Evolutionary conservation across 2,888 invertebrate species (phyloP), one percentile per base, ranked within the genome.

Genomic region (Odontomyia ornata): DNA sequence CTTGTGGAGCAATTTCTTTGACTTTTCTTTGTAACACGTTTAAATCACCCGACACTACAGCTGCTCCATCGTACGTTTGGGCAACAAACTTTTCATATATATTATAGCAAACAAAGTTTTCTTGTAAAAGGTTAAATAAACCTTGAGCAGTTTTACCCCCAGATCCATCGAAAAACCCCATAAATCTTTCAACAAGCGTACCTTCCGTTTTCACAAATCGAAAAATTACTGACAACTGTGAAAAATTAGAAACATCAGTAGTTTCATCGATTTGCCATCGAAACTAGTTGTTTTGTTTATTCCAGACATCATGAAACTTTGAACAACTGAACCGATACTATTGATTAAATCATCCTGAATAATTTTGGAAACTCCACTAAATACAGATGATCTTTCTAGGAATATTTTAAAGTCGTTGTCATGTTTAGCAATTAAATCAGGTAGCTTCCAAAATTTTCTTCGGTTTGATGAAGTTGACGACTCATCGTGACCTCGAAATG

Each of bases 261-360:
- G 64, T 30, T 30, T 64, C 64, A 15, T 64, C 64, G 25, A 64
- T 3, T 30, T 64, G 64, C 64, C 64, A 64, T 0, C 28, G 28
- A 64, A 64, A 4, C 64, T 23, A 4, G 4, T 0, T 1, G 64
- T 0, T 1, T 64, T 9, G 15, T 64, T 0, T 43, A 64, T 64
- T 36, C 28, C 64, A 30, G 28, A 1, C 0, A 0, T 0, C 1
- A 64, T 64, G 1, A 2, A 1, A 3, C 0, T 4, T 27, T 30
- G 7, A 13, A 64, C 0, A 15, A 28, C 4, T 7, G 1, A 1
- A 1, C n/a, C 1, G 18, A 64, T 64, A 3, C 28, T 15, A 0
- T 1, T 18, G 1, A 64, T 1, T 0, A 64, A 30, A 1, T 64
- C 64, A 36, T 64, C 28, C 1, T 27, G 64, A n/a, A 64, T 64